Evolutionary conservation across 2,888 invertebrate species (phyloP).

Genomic region (Invenusta paracnida): DNA sequence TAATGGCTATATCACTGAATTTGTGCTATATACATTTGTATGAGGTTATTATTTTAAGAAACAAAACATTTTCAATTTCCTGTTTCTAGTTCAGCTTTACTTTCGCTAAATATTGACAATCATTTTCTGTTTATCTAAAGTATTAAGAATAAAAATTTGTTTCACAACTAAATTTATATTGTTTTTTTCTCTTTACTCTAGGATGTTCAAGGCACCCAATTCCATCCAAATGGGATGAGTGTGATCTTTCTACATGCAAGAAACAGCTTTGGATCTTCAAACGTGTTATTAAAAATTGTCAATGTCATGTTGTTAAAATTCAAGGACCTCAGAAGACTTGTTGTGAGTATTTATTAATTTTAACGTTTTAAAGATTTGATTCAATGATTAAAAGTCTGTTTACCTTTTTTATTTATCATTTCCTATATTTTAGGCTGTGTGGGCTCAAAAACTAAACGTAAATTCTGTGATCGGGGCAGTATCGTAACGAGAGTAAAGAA

Average conservation of each 20-base stretch:
- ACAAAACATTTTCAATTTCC: not conserved
- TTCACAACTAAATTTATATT: too few species aligned
- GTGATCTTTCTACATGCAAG: not conserved
- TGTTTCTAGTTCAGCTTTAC: not conserved
- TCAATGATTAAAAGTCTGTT: not conserved
- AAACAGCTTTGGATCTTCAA: constrained; percentile 4
- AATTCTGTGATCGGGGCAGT: constrained; percentile 1
- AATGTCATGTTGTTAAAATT: constrained; percentile 20
- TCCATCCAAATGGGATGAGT: constrained; percentile 2
- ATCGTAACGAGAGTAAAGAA: not conserved
- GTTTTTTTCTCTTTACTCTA: too few species aligned
- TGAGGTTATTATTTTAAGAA: not conserved
- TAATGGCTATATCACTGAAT: too few species aligned
- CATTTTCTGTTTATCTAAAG: too few species aligned
- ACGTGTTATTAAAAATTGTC: constrained; percentile 29
- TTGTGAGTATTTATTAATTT: constrained; percentile 22
- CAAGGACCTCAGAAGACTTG: constrained; percentile 2
- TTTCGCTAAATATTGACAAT: too few species aligned
- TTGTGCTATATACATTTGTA: too few species aligned
- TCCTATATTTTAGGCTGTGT: not conserved
- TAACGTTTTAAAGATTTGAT: not conserved
- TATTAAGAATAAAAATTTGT: too few species aligned
- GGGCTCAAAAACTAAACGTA: not conserved
- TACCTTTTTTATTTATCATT: not conserved
- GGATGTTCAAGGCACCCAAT: constrained; percentile 1